Percentiles rank a stretch among this genome's conserved stretches.
Conservation (phyloP, 2,797 vertebrate species). For the Percopsis omiscomaycus region DNA sequence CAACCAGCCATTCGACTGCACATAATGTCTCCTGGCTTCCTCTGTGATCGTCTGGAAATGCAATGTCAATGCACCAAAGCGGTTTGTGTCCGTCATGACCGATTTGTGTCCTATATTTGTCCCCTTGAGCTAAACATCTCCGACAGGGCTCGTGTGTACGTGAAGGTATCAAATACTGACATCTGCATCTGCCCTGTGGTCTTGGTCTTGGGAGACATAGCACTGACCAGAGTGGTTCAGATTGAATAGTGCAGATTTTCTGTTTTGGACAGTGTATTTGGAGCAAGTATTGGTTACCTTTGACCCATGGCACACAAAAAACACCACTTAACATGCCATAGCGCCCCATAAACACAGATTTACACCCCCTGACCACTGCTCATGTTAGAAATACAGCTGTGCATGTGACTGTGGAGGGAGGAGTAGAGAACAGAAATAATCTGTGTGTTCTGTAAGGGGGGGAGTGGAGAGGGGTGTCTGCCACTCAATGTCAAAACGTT, state of each 20-base stretch:
- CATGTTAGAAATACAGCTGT: too few relatives aligned
- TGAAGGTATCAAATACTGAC: slow-evolving; percentile 19
- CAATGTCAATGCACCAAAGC: slow-evolving; percentile 70
- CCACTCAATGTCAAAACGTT: too few relatives aligned
- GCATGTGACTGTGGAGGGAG: too few relatives aligned
- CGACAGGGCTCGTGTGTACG: slow-evolving; percentile 15
- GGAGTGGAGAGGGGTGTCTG: too few relatives aligned
- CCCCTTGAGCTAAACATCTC: slow-evolving; percentile 46
- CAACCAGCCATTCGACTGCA: slow-evolving; percentile 52
- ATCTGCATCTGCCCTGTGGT: slow-evolving; percentile 8
- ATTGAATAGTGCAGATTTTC: background rate
- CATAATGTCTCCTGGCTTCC: slow-evolving; percentile 54
- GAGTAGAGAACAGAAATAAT: too few relatives aligned
- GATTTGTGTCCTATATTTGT: slow-evolving; percentile 55
- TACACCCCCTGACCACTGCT: too few relatives aligned
- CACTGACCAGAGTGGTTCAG: slow-evolving; percentile 3
- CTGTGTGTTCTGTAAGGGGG: too few relatives aligned
- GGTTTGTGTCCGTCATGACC: slow-evolving; percentile 72
- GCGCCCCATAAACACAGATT: too few relatives aligned
- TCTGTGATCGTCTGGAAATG: slow-evolving; percentile 71
- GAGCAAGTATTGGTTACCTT: slow-evolving; percentile 18
- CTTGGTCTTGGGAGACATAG: background rate
- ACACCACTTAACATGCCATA: too few relatives aligned
- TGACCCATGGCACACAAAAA: background rate
- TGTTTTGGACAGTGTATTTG: slow-evolving; percentile 18